Evolutionary conservation across 2,888 invertebrate species (phyloP).

Genomic region (Chymomyza amoena): DNA sequence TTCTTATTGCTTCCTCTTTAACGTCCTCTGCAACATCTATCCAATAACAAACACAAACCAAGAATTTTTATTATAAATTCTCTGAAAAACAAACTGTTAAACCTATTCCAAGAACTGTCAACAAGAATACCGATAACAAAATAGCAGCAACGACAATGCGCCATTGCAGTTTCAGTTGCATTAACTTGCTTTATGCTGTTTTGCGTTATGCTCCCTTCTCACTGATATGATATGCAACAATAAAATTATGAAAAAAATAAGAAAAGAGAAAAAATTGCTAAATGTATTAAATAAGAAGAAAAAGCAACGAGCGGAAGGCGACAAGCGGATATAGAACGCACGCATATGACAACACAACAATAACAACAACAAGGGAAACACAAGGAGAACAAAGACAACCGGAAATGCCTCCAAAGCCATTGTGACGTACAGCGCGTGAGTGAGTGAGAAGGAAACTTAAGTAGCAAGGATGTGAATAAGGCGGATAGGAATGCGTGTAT

Average conservation of each 20-base stretch:
- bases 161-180: neutral
- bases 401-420: conserved; percentile 38
- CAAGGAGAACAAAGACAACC: conserved; percentile 39
- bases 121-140: conserved; percentile 34
- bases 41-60: no score
- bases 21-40: no score
- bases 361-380: conserved; percentile 10
- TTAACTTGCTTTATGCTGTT: neutral
- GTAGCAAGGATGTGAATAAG: conserved; percentile 48
- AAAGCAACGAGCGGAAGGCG: conserved; percentile 7
- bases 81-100: conserved; percentile 6
- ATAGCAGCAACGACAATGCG: no score
- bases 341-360: conserved; percentile 25
- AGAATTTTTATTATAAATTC: no score
- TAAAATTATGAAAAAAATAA: conserved; percentile 25
- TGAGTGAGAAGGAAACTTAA: conserved; percentile 48
- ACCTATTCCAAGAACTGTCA: conserved; percentile 43
- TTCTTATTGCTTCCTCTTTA: no score
- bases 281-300: conserved; percentile 42
- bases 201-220: neutral
- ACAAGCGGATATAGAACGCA: conserved; percentile 6
- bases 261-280: conserved; percentile 41
- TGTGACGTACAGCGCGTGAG: neutral
- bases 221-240: conserved; percentile 14
- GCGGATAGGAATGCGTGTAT: neutral